Conservation (phyloP, 2,113 vertebrate genomes). For the Amazona vittata region DNA sequence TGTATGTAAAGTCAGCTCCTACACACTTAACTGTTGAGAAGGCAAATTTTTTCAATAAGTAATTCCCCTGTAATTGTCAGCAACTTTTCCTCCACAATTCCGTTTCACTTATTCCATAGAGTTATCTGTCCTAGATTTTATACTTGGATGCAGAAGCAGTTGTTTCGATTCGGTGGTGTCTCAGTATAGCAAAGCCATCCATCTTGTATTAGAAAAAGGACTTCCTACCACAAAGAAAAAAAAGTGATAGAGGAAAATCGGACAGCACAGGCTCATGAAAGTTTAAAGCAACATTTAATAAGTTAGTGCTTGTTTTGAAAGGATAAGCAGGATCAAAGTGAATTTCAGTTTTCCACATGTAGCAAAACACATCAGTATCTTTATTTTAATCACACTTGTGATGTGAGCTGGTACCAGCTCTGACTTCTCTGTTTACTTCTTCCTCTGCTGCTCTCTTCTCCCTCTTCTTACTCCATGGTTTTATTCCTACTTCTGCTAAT, state of each 20-base stretch:
- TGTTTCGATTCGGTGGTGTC: background rate
- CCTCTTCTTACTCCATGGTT: background rate
- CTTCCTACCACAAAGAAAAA: slow-evolving; percentile 5
- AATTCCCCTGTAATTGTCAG: background rate
- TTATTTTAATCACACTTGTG: background rate
- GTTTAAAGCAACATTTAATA: background rate
- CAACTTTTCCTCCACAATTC: slow-evolving; percentile 11
- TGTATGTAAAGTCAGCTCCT: background rate
- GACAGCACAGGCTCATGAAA: background rate
- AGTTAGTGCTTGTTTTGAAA: background rate
- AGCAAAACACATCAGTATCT: background rate
- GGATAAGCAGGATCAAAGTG: background rate
- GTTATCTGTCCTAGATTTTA: slow-evolving; percentile 8
- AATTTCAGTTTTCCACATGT: background rate
- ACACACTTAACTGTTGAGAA: background rate
- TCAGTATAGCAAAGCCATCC: slow-evolving; percentile 28
- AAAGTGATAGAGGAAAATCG: background rate
- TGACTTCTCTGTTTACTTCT: background rate
- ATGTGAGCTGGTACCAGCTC: background rate
- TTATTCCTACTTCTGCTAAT: background rate
- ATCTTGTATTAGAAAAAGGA: slow-evolving; percentile 6
- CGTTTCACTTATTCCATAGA: background rate
- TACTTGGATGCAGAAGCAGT: background rate
- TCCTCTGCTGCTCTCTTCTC: background rate
- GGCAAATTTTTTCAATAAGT: background rate